Conservation (phyloP, 2,797 vertebrate species). For the Philypnodon macrostomus region DNA sequence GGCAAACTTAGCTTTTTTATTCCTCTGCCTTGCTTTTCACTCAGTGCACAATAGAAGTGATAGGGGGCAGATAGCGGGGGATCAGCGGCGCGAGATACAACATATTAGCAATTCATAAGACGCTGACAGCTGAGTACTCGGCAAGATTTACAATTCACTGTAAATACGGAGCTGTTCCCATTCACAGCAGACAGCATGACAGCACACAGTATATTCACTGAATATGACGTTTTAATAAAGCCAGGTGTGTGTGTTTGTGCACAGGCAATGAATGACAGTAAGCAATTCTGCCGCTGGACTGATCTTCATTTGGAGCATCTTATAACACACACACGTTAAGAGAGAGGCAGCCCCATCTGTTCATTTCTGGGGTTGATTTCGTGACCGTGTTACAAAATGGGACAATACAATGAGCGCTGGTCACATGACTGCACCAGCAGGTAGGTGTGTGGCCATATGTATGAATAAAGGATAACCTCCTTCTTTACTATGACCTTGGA, state of each 20-base stretch:
- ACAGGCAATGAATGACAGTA: slow-evolving; percentile 61
- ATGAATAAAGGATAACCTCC: not conserved
- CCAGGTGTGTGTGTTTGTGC: slow-evolving; percentile 44
- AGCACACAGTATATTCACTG: slow-evolving; percentile 64
- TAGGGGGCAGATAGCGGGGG: slow-evolving; percentile 49
- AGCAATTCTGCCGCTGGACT: slow-evolving; percentile 63
- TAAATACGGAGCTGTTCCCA: slow-evolving; percentile 66
- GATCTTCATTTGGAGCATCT: slow-evolving; percentile 61
- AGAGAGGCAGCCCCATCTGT: slow-evolving; percentile 50
- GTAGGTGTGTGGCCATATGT: slow-evolving; percentile 41
- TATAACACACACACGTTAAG: slow-evolving; percentile 24
- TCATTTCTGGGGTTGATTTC: slow-evolving; percentile 50
- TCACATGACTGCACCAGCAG: slow-evolving; percentile 59
- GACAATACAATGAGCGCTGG: slow-evolving; percentile 51
- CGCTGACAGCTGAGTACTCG: slow-evolving; percentile 68
- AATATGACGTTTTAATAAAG: slow-evolving; percentile 75
- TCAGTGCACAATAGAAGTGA: slow-evolving; percentile 40
- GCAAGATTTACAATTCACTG: slow-evolving; percentile 73
- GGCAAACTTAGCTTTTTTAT: slow-evolving; percentile 32
- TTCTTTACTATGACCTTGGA: slow-evolving; percentile 9
- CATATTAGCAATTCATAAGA: slow-evolving; percentile 77
- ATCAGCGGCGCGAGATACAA: slow-evolving; percentile 59
- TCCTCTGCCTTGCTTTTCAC: slow-evolving; percentile 33
- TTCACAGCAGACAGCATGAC: slow-evolving; percentile 70
- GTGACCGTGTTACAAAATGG: slow-evolving; percentile 53